Conservation (phyloP, 2,113 vertebrate genomes). For the Burhinus bistriatus region DNA sequence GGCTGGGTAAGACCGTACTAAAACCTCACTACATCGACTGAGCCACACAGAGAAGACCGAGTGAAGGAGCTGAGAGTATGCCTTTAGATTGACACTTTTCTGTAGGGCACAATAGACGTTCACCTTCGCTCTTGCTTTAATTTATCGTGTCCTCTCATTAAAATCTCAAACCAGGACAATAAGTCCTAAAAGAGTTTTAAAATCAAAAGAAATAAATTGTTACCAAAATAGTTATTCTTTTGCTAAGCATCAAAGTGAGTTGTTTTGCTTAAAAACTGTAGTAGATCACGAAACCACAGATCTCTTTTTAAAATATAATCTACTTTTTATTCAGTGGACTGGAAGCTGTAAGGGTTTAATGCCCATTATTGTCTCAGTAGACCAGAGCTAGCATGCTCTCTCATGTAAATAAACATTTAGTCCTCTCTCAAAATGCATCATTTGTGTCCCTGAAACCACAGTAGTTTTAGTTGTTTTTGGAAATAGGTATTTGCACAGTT, state of each 20-base stretch:
- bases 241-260: neutral
- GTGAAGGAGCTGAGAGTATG: neutral
- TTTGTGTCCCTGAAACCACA: neutral
- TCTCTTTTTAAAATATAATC: neutral
- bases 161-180: neutral
- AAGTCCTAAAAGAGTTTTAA: neutral
- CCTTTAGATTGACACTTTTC: neutral
- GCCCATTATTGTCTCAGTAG: neutral
- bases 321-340: neutral
- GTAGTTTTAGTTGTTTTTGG: neutral
- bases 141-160: neutral
- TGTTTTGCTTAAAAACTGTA: neutral
- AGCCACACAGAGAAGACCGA: neutral
- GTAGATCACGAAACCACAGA: neutral
- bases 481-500: neutral
- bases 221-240: neutral
- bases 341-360: neutral
- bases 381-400: neutral
- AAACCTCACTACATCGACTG: neutral
- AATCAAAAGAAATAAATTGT: neutral
- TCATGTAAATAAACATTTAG: conserved; percentile 32
- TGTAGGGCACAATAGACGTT: neutral
- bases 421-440: conserved; percentile 6
- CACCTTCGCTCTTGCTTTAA: neutral
- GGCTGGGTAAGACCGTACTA: neutral